Evolutionary conservation across 2,113 vertebrate genomes (phyloP).

Genomic region (Micronycteris hirsuta): DNA sequence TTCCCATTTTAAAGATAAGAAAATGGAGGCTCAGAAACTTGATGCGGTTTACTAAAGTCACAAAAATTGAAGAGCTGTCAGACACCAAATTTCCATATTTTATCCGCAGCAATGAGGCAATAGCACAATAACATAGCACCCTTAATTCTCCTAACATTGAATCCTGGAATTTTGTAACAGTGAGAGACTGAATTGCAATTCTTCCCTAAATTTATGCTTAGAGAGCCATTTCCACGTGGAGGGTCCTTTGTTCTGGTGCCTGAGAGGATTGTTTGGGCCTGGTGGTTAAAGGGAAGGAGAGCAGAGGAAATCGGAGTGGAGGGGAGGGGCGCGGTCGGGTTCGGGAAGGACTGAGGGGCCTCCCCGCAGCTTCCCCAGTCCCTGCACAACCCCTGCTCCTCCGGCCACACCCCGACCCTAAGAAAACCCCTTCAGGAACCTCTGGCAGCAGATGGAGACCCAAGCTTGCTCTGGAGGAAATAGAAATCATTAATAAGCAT

Average conservation of each 20-base stretch:
- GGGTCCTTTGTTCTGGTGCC: background rate
- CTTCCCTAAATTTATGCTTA: background rate
- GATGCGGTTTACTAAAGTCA: background rate
- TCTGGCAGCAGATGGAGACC: background rate
- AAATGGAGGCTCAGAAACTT: background rate
- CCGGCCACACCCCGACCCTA: background rate
- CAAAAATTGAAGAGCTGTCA: background rate
- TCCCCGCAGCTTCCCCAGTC: background rate
- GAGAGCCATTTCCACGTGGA: background rate
- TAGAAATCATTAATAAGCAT: background rate
- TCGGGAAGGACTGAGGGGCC: background rate
- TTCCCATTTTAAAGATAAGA: background rate
- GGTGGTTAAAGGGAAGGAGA: background rate
- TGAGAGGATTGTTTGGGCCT: background rate
- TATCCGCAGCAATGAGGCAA: background rate
- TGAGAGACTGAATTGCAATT: background rate
- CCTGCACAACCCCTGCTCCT: too few relatives aligned
- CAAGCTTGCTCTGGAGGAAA: background rate
- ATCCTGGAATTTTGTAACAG: background rate
- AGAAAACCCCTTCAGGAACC: background rate
- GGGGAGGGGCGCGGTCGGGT: background rate
- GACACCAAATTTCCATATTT: background rate
- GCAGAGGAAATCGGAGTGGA: background rate
- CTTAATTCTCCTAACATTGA: background rate
- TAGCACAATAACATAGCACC: background rate